Evolutionary conservation across 2,797 vertebrate genomes (phyloP).

Genomic region (Telmatherina bonti): DNA sequence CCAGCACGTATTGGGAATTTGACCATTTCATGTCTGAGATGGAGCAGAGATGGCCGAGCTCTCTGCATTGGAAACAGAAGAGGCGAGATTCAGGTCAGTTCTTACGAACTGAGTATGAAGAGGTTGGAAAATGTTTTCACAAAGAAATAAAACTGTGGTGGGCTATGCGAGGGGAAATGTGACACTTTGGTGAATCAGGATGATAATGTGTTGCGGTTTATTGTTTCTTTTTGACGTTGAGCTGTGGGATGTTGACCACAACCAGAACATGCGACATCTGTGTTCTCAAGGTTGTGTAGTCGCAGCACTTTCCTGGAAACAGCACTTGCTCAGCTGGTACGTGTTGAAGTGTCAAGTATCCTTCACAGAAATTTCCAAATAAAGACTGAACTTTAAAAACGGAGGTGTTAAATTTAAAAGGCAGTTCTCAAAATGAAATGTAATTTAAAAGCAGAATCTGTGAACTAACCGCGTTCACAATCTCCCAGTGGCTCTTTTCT

Average conservation of each 20-base stretch:
- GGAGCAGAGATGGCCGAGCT: slow-evolving; percentile 78
- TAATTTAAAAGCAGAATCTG: background rate
- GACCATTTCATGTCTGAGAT: slow-evolving; percentile 82
- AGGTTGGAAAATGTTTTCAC: slow-evolving; percentile 4
- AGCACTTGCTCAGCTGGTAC: slow-evolving; percentile 85
- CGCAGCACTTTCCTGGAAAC: slow-evolving; percentile 85
- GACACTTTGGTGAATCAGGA: slow-evolving; percentile 19
- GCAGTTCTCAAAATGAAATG: background rate
- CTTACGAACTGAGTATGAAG: background rate
- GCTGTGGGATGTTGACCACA: slow-evolving; percentile 84
- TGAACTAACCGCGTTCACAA: slow-evolving; percentile 8
- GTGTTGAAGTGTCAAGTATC: background rate
- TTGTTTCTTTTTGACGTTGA: slow-evolving; percentile 57
- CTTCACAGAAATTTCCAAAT: background rate
- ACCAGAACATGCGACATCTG: slow-evolving; percentile 74
- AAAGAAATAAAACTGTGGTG: background rate
- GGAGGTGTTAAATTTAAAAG: fast-evolving
- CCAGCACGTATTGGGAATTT: background rate
- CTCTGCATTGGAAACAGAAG: slow-evolving; percentile 83
- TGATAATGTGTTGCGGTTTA: slow-evolving; percentile 36
- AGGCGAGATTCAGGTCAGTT: slow-evolving; percentile 82
- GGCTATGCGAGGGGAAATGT: background rate
- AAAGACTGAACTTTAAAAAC: too few relatives aligned
- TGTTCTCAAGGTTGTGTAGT: slow-evolving; percentile 80
- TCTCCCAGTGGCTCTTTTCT: slow-evolving; percentile 80